Evolutionary conservation across 1,140 invertebrate species (phyloP).

Genomic region (Rhizoglyphus robini): DNA sequence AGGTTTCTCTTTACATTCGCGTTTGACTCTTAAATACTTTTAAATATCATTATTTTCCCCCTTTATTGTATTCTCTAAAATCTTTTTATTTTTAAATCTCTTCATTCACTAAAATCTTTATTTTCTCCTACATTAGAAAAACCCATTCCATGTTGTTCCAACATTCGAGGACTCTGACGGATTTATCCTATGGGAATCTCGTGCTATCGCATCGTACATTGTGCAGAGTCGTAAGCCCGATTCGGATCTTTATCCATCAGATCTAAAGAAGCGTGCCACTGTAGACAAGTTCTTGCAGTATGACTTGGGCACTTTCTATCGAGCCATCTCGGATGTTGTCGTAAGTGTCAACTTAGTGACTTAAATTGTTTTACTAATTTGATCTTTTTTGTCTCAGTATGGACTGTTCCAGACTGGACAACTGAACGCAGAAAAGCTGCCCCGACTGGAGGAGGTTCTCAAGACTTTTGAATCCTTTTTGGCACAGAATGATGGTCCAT

Average conservation of each 20-base stretch:
- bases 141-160: constrained; percentile 23
- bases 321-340: constrained; percentile 9
- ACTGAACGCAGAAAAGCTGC: not conserved
- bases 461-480: not conserved
- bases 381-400: not conserved
- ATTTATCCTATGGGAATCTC: constrained; percentile 21
- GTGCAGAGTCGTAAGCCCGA: constrained; percentile 43
- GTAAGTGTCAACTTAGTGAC: constrained; percentile 3
- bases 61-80: not conserved
- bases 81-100: not conserved
- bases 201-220: constrained; percentile 23
- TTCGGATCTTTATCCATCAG: constrained; percentile 51
- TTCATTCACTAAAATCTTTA: not conserved
- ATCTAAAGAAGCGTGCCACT: constrained; percentile 48
- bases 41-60: not conserved
- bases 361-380: not conserved
- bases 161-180: constrained; percentile 23
- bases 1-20: not conserved
- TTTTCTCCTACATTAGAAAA: constrained; percentile 2
- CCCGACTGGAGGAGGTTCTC: not conserved
- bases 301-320: constrained; percentile 40
- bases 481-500: not conserved
- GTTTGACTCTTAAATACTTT: not conserved
- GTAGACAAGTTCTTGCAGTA: constrained; percentile 57
- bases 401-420: not conserved